Evolutionary conservation across 2,797 vertebrate species (phyloP).

Genomic region (Acipenser ruthenus): DNA sequence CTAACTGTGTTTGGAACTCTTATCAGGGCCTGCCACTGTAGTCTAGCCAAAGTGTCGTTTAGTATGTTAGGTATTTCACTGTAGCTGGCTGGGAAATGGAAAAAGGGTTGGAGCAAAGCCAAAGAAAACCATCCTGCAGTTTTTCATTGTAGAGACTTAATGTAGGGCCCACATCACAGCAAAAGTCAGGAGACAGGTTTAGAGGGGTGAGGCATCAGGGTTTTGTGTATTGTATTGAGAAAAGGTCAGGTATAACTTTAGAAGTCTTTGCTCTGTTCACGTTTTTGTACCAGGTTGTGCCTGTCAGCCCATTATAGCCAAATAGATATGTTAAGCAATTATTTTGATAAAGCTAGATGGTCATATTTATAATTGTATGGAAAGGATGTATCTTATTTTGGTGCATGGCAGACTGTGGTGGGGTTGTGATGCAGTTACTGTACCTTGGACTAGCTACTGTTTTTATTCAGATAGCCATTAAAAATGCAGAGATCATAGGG

Average conservation of each 20-base stretch:
- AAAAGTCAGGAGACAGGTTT: too few relatives aligned
- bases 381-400: too few relatives aligned
- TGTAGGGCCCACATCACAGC: background rate
- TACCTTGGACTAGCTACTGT: background rate
- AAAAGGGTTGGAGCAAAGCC: slow-evolving; percentile 8
- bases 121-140: slow-evolving; percentile 11
- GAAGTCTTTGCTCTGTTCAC: too few relatives aligned
- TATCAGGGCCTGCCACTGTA: background rate
- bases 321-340: slow-evolving; percentile 4
- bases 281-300: too few relatives aligned
- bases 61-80: slow-evolving; percentile 10
- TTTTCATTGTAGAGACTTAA: background rate
- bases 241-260: too few relatives aligned
- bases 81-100: slow-evolving; percentile 6
- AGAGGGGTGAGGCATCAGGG: too few relatives aligned
- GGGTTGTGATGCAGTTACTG: too few relatives aligned
- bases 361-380: too few relatives aligned
- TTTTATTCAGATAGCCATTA: background rate
- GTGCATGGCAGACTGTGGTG: too few relatives aligned
- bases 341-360: slow-evolving; percentile 10
- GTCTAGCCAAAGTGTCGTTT: background rate
- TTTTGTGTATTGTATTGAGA: too few relatives aligned
- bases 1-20: background rate
- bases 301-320: too few relatives aligned
- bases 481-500: slow-evolving; percentile 20